These are phyloP conservation scores for Ceriagrion tenellum DNA, from an alignment of 2,888 invertebrate genomes.

Conservation along the genomic window DNA sequence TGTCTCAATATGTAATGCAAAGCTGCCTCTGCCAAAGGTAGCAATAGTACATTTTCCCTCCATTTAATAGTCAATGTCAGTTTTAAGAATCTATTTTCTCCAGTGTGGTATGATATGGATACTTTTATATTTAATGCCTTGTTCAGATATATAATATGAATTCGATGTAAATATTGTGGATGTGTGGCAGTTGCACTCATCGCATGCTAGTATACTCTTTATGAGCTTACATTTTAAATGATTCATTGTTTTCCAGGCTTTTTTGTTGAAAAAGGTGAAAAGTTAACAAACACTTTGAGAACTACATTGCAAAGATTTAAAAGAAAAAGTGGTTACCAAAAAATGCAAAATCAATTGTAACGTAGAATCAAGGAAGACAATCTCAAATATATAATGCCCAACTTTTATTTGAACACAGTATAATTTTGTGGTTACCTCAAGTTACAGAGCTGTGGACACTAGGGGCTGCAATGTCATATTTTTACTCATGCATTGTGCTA, in stretches of 20 bases:
- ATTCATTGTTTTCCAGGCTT: conserved; percentile 62
- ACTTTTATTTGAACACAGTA: background rate
- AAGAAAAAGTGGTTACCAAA: conserved; percentile 61
- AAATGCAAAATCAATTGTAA: conserved; percentile 27
- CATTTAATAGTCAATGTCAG: too few relatives aligned
- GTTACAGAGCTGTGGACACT: background rate
- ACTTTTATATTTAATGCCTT: too few relatives aligned
- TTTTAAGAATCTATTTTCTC: too few relatives aligned
- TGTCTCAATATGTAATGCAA: too few relatives aligned
- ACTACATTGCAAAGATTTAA: conserved; percentile 55
- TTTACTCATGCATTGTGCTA: too few relatives aligned
- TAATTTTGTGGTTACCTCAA: background rate
- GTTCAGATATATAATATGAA: background rate
- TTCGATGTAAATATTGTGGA: background rate
- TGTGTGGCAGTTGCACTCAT: background rate
- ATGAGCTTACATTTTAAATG: conserved; percentile 55
- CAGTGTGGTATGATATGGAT: too few relatives aligned
- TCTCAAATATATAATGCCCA: background rate
- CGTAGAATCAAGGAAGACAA: background rate
- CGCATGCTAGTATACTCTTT: conserved; percentile 17
- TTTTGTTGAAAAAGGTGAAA: conserved; percentile 61
- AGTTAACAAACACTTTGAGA: conserved; percentile 60
- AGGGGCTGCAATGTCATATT: too few relatives aligned
- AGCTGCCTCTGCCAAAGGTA: too few relatives aligned
- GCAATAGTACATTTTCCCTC: too few relatives aligned